These are phyloP conservation scores for Tamandua tetradactyla DNA, from an alignment of 2,797 vertebrate genomes.

Conservation along the genomic window DNA sequence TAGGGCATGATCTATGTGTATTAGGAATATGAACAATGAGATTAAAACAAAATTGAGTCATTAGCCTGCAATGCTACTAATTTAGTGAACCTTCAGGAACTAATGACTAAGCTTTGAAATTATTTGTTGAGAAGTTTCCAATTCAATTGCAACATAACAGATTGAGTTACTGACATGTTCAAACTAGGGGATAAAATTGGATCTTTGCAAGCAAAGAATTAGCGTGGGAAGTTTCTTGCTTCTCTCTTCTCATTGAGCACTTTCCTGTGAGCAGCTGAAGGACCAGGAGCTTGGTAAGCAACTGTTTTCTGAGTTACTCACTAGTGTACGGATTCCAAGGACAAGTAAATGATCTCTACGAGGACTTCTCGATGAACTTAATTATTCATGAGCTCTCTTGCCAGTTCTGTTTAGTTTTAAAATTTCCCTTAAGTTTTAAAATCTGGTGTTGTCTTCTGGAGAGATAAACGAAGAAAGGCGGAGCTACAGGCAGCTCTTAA, in stretches of 20 bases:
- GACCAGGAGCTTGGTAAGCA: not conserved
- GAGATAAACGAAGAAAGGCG: slow-evolving; percentile 14
- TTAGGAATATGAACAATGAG: slow-evolving; percentile 50
- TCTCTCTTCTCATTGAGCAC: not conserved
- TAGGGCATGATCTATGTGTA: not conserved
- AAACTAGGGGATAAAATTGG: slow-evolving; percentile 16
- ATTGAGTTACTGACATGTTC: slow-evolving; percentile 14
- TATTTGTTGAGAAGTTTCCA: slow-evolving; percentile 51
- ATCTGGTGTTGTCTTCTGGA: not conserved
- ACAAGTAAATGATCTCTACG: not conserved
- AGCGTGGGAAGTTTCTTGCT: not conserved
- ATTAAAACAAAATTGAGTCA: slow-evolving; percentile 63
- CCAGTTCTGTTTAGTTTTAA: slow-evolving; percentile 1
- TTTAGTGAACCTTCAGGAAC: slow-evolving; percentile 63
- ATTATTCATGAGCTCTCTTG: slow-evolving; percentile 58
- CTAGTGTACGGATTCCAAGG: not conserved
- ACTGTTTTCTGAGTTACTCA: not conserved
- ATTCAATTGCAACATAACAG: slow-evolving; percentile 5
- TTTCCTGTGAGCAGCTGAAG: not conserved
- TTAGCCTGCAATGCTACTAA: slow-evolving; percentile 54
- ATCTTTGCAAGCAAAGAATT: slow-evolving; percentile 24
- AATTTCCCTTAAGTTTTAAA: slow-evolving; percentile 49
- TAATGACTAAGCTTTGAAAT: slow-evolving; percentile 58
- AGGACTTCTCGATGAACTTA: not conserved
- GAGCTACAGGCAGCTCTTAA: not conserved